Conservation (phyloP, 1,140 invertebrate genomes). For the Drosophila rhopaloa region DNA sequence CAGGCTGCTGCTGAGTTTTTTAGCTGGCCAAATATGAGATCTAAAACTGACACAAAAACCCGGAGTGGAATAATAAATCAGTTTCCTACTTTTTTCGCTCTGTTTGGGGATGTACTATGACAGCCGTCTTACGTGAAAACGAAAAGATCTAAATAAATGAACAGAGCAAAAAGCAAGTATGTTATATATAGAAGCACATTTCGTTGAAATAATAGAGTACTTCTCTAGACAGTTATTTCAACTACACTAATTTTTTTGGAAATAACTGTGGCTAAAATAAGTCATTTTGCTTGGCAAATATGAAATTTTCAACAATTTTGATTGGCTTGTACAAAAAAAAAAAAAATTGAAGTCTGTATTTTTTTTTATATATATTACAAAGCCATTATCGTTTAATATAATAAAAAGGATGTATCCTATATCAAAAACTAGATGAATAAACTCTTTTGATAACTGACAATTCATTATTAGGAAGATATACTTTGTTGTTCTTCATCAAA, state of each 20-base stretch:
- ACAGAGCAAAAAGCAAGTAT: slow-evolving; percentile 14
- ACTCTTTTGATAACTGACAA: too few species aligned
- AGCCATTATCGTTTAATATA: too few species aligned
- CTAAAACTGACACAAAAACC: slow-evolving; percentile 10
- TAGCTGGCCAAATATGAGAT: slow-evolving; percentile 23
- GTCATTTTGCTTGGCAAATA: too few species aligned
- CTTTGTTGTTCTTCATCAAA: too few species aligned
- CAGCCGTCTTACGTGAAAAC: slow-evolving; percentile 34
- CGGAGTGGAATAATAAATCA: slow-evolving; percentile 30
- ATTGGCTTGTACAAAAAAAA: too few species aligned
- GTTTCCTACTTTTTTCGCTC: slow-evolving; percentile 18
- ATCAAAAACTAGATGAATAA: not conserved
- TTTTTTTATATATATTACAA: too few species aligned
- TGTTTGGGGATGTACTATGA: slow-evolving; percentile 21
- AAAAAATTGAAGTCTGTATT: too few species aligned
- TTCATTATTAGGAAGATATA: too few species aligned
- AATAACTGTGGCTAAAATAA: too few species aligned
- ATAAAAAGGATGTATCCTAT: too few species aligned
- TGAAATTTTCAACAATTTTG: too few species aligned
- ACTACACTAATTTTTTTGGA: not conserved
- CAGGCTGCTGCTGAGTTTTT: not conserved
- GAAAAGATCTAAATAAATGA: slow-evolving; percentile 39
- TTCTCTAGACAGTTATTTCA: not conserved
- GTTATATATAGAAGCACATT: slow-evolving; percentile 12
- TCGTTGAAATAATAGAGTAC: not conserved